phyloP scores from a whole-genome alignment of 2,113 vertebrate species.

The Centropristis striata region DNA sequence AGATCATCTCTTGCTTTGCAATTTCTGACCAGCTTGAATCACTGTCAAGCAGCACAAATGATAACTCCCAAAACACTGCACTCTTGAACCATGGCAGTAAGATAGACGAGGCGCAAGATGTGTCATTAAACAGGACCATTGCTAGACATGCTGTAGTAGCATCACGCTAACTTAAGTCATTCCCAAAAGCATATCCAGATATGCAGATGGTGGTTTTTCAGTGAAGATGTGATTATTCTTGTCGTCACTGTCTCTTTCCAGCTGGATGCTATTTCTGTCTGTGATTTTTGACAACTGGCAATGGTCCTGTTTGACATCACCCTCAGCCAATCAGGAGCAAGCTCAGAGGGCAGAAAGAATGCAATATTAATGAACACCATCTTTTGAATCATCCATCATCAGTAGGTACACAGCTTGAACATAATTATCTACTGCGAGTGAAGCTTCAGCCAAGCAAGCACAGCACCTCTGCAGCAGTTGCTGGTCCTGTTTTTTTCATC shows the following conservation, averaged over 20 bases:
- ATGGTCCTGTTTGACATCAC: slow-evolving; percentile 63
- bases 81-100: slow-evolving; percentile 1
- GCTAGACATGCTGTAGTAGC: slow-evolving; percentile 47
- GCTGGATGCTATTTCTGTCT: slow-evolving; percentile 67
- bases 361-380: slow-evolving; percentile 38
- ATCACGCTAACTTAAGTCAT: slow-evolving; percentile 81
- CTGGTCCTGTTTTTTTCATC: slow-evolving; percentile 53
- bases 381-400: slow-evolving; percentile 39
- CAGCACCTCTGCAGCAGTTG: slow-evolving; percentile 21
- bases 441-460: slow-evolving; percentile 14
- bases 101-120: slow-evolving; percentile 23
- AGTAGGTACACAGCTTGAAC: slow-evolving; percentile 2
- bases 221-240: slow-evolving; percentile 73
- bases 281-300: slow-evolving; percentile 64
- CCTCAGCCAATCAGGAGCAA: slow-evolving; percentile 29
- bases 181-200: slow-evolving; percentile 70
- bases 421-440: slow-evolving; percentile 16
- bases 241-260: slow-evolving; percentile 70
- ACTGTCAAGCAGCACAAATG: slow-evolving; percentile 26
- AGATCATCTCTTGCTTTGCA: background rate
- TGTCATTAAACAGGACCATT: slow-evolving; percentile 28
- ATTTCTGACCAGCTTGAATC: background rate
- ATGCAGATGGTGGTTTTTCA: slow-evolving; percentile 66
- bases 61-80: slow-evolving; percentile 13
- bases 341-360: slow-evolving; percentile 21